These are phyloP conservation scores for Noctilio leporinus DNA, from an alignment of 2,113 vertebrate species.

Conservation along the genomic window DNA sequence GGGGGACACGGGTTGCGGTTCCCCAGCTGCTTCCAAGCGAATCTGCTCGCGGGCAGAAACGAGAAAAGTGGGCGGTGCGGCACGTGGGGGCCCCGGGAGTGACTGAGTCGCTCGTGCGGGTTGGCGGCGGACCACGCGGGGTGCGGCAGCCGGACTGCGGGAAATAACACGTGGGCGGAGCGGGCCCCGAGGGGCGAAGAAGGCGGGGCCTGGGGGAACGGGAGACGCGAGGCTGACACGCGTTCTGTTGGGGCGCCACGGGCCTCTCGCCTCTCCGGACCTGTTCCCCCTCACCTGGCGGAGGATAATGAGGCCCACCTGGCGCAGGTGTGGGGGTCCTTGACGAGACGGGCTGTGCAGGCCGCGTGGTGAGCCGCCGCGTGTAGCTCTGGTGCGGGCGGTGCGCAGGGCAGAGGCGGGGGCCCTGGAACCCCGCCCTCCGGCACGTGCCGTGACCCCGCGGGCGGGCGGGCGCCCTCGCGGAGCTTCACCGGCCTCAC, in stretches of 20 bases:
- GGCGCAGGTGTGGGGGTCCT: too few species aligned
- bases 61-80: background rate
- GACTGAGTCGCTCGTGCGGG: fast-evolving
- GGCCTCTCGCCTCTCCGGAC: background rate
- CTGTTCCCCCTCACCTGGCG: background rate
- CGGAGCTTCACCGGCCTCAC: background rate
- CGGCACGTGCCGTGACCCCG: background rate
- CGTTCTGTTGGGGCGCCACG: fast-evolving
- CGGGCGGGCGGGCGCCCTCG: fast-evolving
- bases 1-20: fast-evolving
- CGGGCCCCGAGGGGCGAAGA: background rate
- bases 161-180: background rate
- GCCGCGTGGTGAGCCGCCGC: fast-evolving
- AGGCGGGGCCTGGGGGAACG: background rate
- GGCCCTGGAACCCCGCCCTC: background rate
- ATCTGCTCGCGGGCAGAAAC: background rate
- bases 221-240: fast-evolving
- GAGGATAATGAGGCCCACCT: fast-evolving
- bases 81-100: background rate
- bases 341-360: background rate
- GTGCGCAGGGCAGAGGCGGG: background rate
- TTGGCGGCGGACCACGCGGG: fast-evolving
- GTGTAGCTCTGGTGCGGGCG: background rate
- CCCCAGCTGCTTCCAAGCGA: fast-evolving
- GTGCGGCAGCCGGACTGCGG: background rate